Percentiles rank a stretch among this genome's conserved stretches.
These are phyloP conservation scores for Reticulitermes speratus DNA, from an alignment of 1,140 invertebrate species.

Conservation along the genomic window DNA sequence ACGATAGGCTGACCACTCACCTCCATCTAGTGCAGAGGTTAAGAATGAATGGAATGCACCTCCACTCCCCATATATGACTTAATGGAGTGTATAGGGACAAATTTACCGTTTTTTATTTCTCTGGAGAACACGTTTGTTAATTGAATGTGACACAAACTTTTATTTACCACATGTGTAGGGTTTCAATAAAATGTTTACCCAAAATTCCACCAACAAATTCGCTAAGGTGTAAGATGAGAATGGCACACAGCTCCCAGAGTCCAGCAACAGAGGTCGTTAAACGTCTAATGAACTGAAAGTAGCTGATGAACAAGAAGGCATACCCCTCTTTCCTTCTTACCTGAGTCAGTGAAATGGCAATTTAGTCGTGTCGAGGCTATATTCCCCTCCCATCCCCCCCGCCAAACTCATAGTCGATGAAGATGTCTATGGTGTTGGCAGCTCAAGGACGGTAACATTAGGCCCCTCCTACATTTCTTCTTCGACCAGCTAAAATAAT, in stretches of 20 bases:
- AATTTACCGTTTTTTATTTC: too few relatives aligned
- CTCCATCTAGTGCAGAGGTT: too few relatives aligned
- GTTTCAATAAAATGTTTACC: too few relatives aligned
- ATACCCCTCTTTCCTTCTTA: background rate
- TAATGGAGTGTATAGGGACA: too few relatives aligned
- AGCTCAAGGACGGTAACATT: slow-evolving; percentile 29
- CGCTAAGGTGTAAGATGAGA: background rate
- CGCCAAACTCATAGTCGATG: slow-evolving; percentile 16
- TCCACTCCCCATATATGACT: too few relatives aligned
- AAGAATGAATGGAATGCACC: too few relatives aligned
- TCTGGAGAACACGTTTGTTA: too few relatives aligned
- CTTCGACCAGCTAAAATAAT: slow-evolving; percentile 25
- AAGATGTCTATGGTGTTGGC: slow-evolving; percentile 30
- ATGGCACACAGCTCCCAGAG: background rate
- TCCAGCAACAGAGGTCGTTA: background rate
- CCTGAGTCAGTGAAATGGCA: background rate
- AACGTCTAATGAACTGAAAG: background rate
- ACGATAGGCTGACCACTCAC: too few relatives aligned
- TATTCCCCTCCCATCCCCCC: background rate
- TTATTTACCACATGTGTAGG: too few relatives aligned
- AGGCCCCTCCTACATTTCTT: slow-evolving; percentile 19
- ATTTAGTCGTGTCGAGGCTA: background rate
- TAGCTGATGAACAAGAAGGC: background rate
- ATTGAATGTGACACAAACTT: too few relatives aligned
- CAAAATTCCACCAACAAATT: background rate